Evolutionary conservation across 35 echinoderm and acorn worm species (phyloP), one percentile per base, ranked within the genome.

Genomic region (Apostichopus parvimensis): DNA sequence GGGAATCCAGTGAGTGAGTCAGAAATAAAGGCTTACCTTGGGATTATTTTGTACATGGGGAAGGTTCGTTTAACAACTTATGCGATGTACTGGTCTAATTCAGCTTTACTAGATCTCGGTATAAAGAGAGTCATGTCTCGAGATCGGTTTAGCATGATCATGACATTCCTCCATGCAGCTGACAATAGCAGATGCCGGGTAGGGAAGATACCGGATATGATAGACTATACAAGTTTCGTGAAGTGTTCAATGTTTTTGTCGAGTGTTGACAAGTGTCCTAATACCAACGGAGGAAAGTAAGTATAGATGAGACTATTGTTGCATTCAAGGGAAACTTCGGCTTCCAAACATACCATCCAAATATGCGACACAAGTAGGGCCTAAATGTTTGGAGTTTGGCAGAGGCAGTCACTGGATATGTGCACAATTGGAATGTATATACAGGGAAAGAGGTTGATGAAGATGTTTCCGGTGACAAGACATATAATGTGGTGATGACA

Each of bases 391-490:
- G 24, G 88, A 90, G 62, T 13, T 45, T 90, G 26, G 87, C 71
- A 73, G 87, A 90, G n/a, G 87, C 87, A 90, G 4, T 5, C 26
- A 90, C 11, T 73, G 87, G 87, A 90, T 90, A 90, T 90, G 71
- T 90, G 52, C 71, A 73, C 26, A 90, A 90, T 77, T 90, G 62
- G 71, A 73, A 77, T 75, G 75, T 90, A 77, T 87, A 66, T 90
- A 77, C 70, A 15, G 88, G 88, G 18, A 77, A 58, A 22, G 88
- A 53, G 5, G 13, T 90, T 66, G 85, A 87, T 86, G 82, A 86
- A 59, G 82, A 57, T 87, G 85, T 68, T 87, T 9, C 56, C 10
- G 53, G 79, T 13, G 79, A 82, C 53, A 82, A 82, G 11, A 82
- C 79, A 17, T 82, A 82, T 56, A 56, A 82, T 56, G 85, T 87